A percentile compares a stretch with the other conserved stretches of the same genome.
phyloP scores from a whole-genome alignment of 1,140 invertebrate genomes.

The Sminthurides bifidus region DNA sequence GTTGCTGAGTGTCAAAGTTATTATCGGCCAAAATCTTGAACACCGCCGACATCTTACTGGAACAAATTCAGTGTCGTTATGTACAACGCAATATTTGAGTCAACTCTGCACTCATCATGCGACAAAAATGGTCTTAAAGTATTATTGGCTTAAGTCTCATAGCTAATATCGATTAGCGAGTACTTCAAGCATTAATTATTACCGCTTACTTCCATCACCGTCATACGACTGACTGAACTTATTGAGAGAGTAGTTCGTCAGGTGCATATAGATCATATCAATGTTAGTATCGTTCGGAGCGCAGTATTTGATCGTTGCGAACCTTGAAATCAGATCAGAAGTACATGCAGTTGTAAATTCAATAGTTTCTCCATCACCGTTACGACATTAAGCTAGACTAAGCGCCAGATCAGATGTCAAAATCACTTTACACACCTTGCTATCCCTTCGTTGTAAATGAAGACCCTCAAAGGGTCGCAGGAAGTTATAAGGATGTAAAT shows the following conservation, averaged over 20 bases:
- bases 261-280: conserved; percentile 83
- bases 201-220: conserved; percentile 25
- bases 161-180: background rate
- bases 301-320: conserved; percentile 72
- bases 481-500: conserved; percentile 89
- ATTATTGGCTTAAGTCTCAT: background rate
- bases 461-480: conserved; percentile 82
- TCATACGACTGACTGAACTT: conserved; percentile 48
- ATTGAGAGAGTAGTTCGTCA: conserved; percentile 95
- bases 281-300: conserved; percentile 66
- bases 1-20: conserved; percentile 55
- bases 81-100: background rate
- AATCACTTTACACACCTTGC: conserved; percentile 48
- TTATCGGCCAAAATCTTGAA: conserved; percentile 11
- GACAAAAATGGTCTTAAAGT: background rate
- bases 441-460: conserved; percentile 89
- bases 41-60: conserved; percentile 22
- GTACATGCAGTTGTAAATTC: background rate
- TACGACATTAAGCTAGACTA: background rate
- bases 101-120: background rate
- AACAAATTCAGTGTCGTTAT: background rate
- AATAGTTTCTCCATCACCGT: background rate
- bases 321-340: conserved; percentile 43
- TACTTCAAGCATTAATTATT: background rate
- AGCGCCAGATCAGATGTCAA: background rate